Base-by-base conservation (phyloP, 2,888 invertebrate genomes). In the Drosophila stalkeri region DNA sequence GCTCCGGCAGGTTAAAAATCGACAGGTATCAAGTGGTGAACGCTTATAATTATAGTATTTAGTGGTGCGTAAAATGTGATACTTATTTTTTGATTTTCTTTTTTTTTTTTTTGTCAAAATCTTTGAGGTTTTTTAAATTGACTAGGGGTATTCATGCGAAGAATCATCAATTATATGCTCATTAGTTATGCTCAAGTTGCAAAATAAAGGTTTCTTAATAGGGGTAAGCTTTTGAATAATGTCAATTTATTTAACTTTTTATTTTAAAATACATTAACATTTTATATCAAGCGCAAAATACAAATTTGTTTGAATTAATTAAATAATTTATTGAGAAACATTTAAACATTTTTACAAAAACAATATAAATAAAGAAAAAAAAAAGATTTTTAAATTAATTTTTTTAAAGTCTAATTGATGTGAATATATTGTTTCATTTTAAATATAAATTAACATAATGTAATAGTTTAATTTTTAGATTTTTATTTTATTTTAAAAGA, bases 1-100 rank as follows among this genome's bases (percentile, higher is more conserved):
- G 20, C 37, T 39, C 54, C 47, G 49, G 47, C 16, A 74, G 77
- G 77, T 77, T 77, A 43, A 71, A 73, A 74, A 82, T 89, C 73
- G 88, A 82, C 88, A 89, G 89, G 90, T 85, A 85, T 85, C 89
- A 85, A 89, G 85, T 85, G 88, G 74, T 87, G 70, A 77, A 47
- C 60, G 65, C 67, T 75, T 69, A 87, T 85, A 85, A 85, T 85
- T 89, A 85, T 85, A 82, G 90, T 87, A 85, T 85, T 85, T 80
- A 85, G 77, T 82, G 73, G 72, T 80, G 90, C 86, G 78, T 82
- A 85, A 89, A 86, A 86, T 89, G 79, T 84, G 69, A 69, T 69
- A 49, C 65, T 57, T 71, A 69, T 60, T 55, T 47, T 43, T 2
- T 16, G 7, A n/a, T 11, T 18, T 43, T 41, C 5, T 61, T 46